A percentile compares a stretch with the other conserved stretches of the same genome.
Evolutionary conservation across 2,888 invertebrate genomes (phyloP).

Genomic region (Eugnorisma glareosa): DNA sequence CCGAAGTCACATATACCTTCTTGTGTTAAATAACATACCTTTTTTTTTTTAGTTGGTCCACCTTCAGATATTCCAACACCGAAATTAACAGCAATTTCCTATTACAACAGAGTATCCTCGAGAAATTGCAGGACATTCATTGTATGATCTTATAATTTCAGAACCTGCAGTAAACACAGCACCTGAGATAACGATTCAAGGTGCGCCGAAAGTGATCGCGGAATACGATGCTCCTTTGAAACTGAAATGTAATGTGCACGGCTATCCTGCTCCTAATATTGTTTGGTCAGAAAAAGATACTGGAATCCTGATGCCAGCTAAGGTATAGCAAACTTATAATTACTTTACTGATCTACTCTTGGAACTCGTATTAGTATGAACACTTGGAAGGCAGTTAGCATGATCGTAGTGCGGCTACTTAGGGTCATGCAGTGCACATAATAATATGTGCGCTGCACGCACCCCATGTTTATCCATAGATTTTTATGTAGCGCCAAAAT

Average conservation of each 20-base stretch:
- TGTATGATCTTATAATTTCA: conserved; percentile 45
- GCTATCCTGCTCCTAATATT: conserved; percentile 76
- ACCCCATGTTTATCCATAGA: no score
- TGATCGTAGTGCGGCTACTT: neutral
- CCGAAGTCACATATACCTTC: neutral
- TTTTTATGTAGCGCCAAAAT: neutral
- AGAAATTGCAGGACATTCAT: neutral
- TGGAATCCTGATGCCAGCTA: conserved; percentile 54
- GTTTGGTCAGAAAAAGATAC: conserved; percentile 73
- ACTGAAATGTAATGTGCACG: conserved; percentile 76
- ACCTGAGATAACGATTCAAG: conserved; percentile 70
- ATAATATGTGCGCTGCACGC: no score
- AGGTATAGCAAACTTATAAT: conserved; percentile 57
- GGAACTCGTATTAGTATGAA: neutral
- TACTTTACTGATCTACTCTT: neutral
- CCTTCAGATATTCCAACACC: neutral
- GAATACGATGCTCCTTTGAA: conserved; percentile 67
- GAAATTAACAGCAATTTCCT: neutral
- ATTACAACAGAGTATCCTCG: neutral
- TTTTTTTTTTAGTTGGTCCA: neutral
- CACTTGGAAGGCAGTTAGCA: neutral
- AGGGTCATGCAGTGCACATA: no score
- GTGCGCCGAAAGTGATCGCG: conserved; percentile 55
- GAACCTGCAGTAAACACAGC: conserved; percentile 55
- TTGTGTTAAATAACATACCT: no score